Evolutionary conservation across 2,888 invertebrate genomes (phyloP).

Genomic region (Volucella inflata): DNA sequence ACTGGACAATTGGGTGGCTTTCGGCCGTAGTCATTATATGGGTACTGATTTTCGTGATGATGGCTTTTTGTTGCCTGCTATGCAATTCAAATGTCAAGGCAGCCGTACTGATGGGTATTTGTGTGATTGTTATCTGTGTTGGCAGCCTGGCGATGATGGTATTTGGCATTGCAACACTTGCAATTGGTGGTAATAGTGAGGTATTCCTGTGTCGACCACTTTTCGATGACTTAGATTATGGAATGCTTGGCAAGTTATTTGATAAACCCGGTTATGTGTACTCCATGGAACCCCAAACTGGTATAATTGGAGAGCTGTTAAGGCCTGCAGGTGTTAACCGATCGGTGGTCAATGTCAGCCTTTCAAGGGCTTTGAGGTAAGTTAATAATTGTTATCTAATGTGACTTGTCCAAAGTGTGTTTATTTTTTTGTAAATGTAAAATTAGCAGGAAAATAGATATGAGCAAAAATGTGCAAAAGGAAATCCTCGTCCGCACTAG

Average conservation of each 20-base stretch:
- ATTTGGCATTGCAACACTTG: conserved; percentile 81
- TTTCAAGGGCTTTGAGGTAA: conserved; percentile 82
- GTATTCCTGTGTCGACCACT: conserved; percentile 89
- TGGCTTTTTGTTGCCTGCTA: conserved; percentile 82
- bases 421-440: no score
- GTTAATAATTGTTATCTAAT: conserved; percentile 56
- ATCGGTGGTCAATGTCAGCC: conserved; percentile 82
- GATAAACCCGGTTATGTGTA: conserved; percentile 88
- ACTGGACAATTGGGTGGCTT: conserved; percentile 82
- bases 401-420: no score
- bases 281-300: conserved; percentile 83
- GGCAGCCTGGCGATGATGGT: conserved; percentile 81
- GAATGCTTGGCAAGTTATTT: conserved; percentile 87
- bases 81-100: conserved; percentile 82
- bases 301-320: conserved; percentile 82
- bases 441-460: no score
- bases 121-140: conserved; percentile 81
- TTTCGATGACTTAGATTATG: conserved; percentile 87
- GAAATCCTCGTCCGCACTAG: no score
- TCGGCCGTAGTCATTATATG: conserved; percentile 81
- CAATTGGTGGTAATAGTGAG: conserved; percentile 83
- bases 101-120: conserved; percentile 81
- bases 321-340: conserved; percentile 81
- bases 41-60: conserved; percentile 81
- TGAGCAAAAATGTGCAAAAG: no score